Percentiles rank a stretch among this genome's conserved stretches.
These are phyloP conservation scores for Suricata suricatta DNA, from an alignment of 2,113 vertebrate species.

Conservation along the genomic window DNA sequence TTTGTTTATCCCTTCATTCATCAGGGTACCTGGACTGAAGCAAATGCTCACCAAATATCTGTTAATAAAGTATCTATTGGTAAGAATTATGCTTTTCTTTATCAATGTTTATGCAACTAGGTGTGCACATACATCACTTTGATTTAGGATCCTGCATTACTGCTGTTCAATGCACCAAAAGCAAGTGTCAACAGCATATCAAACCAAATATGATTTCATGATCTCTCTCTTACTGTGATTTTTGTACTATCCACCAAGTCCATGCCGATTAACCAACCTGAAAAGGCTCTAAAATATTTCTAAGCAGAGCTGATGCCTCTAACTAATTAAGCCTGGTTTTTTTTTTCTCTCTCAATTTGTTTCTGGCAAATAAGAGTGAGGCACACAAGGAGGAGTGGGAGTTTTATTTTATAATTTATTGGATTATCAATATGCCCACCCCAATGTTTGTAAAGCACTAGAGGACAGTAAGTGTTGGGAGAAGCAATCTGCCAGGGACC, in stretches of 20 bases:
- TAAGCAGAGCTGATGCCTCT: neutral
- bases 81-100: neutral
- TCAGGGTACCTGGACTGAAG: neutral
- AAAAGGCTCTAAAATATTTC: neutral
- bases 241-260: neutral
- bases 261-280: neutral
- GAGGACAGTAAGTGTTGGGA: neutral
- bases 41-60: neutral
- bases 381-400: neutral
- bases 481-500: neutral
- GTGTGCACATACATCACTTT: neutral
- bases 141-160: neutral
- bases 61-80: neutral
- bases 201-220: neutral
- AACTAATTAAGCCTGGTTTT: neutral
- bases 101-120: neutral
- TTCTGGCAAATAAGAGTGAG: neutral
- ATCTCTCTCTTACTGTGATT: neutral
- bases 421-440: neutral
- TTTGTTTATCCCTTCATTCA: neutral
- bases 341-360: neutral
- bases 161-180: slow-evolving; percentile 16
- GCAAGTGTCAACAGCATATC: neutral
- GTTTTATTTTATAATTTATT: neutral
- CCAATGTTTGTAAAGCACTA: neutral